These are phyloP conservation scores for Scaptomyza graminum DNA, from an alignment of 1,140 invertebrate genomes.

Conservation along the genomic window DNA sequence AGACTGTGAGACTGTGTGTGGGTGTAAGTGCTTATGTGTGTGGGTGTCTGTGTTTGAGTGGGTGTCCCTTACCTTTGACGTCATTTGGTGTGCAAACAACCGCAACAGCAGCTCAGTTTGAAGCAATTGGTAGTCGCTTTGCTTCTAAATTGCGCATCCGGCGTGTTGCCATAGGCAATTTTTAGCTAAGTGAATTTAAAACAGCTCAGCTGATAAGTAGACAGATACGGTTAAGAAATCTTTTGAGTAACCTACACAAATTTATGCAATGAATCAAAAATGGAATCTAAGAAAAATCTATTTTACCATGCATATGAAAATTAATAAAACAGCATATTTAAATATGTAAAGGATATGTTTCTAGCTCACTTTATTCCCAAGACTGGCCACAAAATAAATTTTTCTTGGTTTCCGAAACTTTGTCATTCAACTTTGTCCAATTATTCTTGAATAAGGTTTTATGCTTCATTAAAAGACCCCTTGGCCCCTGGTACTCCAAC, in stretches of 20 bases:
- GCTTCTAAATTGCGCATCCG: slow-evolving; percentile 56
- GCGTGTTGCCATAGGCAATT: slow-evolving; percentile 23
- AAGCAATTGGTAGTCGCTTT: slow-evolving; percentile 54
- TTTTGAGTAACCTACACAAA: neutral
- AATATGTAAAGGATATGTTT: no score
- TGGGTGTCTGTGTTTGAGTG: slow-evolving; percentile 13
- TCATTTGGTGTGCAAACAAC: slow-evolving; percentile 66
- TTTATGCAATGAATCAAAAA: neutral
- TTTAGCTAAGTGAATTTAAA: slow-evolving; percentile 4
- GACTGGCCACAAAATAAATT: no score
- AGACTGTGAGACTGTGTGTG: slow-evolving; percentile 9
- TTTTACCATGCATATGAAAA: no score
- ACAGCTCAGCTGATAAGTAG: neutral
- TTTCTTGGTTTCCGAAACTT: no score
- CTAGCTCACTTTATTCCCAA: no score
- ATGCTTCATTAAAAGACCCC: neutral
- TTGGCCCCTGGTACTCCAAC: neutral
- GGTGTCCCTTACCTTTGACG: slow-evolving; percentile 62
- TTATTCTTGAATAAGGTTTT: neutral
- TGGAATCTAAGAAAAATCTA: no score
- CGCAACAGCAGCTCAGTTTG: slow-evolving; percentile 15
- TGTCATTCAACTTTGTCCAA: no score
- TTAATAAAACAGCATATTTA: no score
- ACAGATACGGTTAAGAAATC: neutral
- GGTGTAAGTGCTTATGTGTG: slow-evolving; percentile 9